phyloP scores from a whole-genome alignment of 2,113 vertebrate species.

The Bettongia penicillata region DNA sequence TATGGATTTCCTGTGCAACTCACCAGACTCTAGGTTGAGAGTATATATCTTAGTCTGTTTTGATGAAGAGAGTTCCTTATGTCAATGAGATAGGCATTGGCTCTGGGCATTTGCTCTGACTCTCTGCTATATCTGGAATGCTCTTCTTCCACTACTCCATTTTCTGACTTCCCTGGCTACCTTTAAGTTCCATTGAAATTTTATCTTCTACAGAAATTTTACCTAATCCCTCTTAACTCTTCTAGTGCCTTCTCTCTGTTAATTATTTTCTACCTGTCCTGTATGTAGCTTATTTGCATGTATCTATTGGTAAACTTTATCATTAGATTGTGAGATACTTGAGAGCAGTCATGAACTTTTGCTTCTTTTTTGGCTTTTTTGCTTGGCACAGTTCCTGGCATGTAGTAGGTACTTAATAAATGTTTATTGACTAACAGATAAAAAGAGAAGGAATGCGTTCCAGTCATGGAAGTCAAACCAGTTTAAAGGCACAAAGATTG shows the following conservation, averaged over 20 bases:
- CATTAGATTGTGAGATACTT: too few species aligned
- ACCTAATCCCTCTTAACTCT: background rate
- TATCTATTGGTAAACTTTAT: too few species aligned
- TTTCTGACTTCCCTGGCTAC: background rate
- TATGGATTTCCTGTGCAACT: too few species aligned
- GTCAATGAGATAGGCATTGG: too few species aligned
- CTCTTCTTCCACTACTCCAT: background rate
- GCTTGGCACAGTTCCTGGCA: background rate
- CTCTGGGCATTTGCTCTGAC: background rate
- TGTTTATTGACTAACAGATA: background rate
- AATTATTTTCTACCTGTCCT: too few species aligned
- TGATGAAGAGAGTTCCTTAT: too few species aligned
- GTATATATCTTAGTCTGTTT: too few species aligned
- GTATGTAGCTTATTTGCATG: too few species aligned
- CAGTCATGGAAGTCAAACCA: background rate
- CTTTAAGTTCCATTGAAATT: background rate
- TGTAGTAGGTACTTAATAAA: background rate
- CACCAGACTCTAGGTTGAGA: too few species aligned
- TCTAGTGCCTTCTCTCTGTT: background rate
- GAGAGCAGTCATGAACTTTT: background rate
- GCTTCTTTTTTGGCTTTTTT: background rate
- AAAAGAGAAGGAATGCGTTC: background rate
- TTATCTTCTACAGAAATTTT: background rate
- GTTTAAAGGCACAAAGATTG: background rate
- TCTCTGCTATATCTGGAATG: background rate